Base-by-base conservation (phyloP, 2,113 vertebrate genomes). In the Lepus timidus region DNA sequence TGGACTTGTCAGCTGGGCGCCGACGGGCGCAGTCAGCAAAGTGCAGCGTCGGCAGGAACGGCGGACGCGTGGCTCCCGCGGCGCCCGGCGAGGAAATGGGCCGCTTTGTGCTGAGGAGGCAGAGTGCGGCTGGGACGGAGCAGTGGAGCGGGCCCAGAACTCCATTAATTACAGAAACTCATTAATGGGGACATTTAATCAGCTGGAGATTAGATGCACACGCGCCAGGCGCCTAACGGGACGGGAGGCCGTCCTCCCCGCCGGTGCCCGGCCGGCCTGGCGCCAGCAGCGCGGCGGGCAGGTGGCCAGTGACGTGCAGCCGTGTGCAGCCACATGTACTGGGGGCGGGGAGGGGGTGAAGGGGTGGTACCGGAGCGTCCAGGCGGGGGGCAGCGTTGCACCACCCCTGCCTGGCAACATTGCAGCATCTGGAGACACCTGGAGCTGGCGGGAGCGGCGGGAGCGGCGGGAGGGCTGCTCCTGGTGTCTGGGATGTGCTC, bases 81-180 rank as follows among this genome's bases (percentile, higher is more conserved):
- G 94, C 97, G 95, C 93, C 98, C 98, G 95, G 93, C 97, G 97
- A 98, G 98, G 98, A 97, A 98, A 97, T 64, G 98, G 98, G 96
- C 97, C 84, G 95, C 97, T 97, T 98, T 98, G 97, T 98, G 98
- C 98, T 98, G 98, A 98, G 98, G 96, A 98, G 98, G 98, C 98
- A 98, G 97, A 98, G 97, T 96, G 97, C 58, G 90, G 97, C 96
- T 93, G 96, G 97, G 92, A 97, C 89, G 88, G 93, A 97, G 98
- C 98, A 97, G 98, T 96, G 98, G 98, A 98, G 98, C 98, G 98
- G 98, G 98, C 98, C 97, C 96, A 97, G 97, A 98, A 97, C 98
- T 98, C 97, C 98, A 98, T 98, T 98, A 98, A 98, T 98, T 98
- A 98, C 97, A 98, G 98, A 98, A 98, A 97, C 98, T 98, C 95